A percentile compares a stretch with the other conserved stretches of the same genome.
Evolutionary conservation across 2,888 invertebrate genomes (phyloP).

Genomic region (Synanthedon tipuliformis): DNA sequence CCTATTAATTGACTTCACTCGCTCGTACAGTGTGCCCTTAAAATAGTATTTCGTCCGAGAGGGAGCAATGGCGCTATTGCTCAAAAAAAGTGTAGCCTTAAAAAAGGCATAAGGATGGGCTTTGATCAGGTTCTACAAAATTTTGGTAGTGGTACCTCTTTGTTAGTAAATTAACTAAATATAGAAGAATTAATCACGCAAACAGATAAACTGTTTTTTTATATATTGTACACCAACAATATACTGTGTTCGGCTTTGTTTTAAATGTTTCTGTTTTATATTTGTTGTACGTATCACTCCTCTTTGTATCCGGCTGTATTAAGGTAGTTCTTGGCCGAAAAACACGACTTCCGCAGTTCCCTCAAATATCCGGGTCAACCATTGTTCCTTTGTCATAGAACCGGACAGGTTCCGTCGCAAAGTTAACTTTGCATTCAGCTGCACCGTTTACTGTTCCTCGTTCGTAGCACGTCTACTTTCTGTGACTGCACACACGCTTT

Average conservation of each 20-base stretch:
- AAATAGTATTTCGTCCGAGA: too few species aligned
- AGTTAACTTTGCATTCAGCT: constrained; percentile 30
- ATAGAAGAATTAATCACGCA: too few species aligned
- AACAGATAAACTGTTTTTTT: too few species aligned
- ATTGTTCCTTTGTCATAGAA: constrained; percentile 54
- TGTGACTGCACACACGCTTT: constrained; percentile 17
- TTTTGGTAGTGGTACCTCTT: too few species aligned
- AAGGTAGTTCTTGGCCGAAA: constrained; percentile 17
- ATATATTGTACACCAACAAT: too few species aligned
- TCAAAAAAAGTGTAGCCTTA: too few species aligned
- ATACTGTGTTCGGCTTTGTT: background rate
- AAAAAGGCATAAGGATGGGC: too few species aligned
- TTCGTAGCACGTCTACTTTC: background rate
- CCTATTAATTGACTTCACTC: too few species aligned
- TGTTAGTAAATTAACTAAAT: too few species aligned
- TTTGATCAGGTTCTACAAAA: too few species aligned
- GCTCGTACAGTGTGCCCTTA: too few species aligned
- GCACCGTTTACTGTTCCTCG: constrained; percentile 7
- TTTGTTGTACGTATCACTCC: background rate
- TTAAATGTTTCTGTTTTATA: background rate
- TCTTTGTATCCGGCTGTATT: background rate
- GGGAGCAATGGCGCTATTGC: too few species aligned
- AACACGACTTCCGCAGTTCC: constrained; percentile 40
- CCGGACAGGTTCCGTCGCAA: constrained; percentile 15
- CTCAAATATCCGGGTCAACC: constrained; percentile 53